Conservation (phyloP, 2,113 vertebrate genomes). For the Spheniscus mendiculus region DNA sequence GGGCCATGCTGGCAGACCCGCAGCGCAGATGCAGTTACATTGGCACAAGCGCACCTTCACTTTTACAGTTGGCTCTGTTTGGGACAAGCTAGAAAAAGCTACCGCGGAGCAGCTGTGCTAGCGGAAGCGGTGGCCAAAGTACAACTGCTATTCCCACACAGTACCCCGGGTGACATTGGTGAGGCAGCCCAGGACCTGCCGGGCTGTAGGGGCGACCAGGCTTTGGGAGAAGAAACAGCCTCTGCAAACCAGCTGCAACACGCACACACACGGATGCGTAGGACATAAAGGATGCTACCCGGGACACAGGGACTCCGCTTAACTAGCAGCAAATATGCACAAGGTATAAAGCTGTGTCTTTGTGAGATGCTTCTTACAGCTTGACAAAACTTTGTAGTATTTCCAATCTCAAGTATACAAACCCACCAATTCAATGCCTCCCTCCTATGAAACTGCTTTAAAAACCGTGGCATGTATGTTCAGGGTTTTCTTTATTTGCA, state of each 20-base stretch:
- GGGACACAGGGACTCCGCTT: not conserved
- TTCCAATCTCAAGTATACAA: not conserved
- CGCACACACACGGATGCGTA: fast-evolving
- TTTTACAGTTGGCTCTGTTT: not conserved
- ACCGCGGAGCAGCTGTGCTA: not conserved
- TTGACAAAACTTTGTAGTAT: not conserved
- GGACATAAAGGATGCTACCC: not conserved
- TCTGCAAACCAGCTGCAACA: not conserved
- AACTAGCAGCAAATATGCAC: not conserved
- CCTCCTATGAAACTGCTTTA: not conserved
- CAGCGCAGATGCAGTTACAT: fast-evolving
- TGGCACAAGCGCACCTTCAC: not conserved
- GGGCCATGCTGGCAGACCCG: fast-evolving
- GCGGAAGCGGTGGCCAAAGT: no score
- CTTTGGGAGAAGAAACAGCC: not conserved
- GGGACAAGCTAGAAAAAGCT: not conserved
- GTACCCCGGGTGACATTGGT: not conserved
- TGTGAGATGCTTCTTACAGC: not conserved
- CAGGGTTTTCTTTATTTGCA: not conserved
- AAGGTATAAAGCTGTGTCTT: not conserved
- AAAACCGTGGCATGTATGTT: not conserved
- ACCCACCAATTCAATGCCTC: not conserved
- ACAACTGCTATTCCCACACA: not conserved
- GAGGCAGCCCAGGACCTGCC: not conserved
- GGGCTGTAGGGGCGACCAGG: fast-evolving